Evolutionary conservation across 2,797 vertebrate species (phyloP).

Genomic region (Cynopterus sphinx): DNA sequence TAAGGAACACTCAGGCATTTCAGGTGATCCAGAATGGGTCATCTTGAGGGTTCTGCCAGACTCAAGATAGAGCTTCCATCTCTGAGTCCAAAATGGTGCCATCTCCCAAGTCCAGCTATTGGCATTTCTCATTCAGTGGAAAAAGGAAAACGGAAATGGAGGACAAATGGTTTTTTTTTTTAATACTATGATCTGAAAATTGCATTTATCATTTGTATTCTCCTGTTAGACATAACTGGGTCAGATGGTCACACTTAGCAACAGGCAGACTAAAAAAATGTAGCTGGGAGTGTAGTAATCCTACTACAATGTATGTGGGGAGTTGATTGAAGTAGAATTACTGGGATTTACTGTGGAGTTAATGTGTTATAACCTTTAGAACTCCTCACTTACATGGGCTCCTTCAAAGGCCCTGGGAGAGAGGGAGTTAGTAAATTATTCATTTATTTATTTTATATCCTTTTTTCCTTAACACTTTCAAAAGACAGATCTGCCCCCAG

Average conservation of each 20-base stretch:
- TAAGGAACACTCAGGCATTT: background rate
- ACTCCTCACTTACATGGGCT: accelerated
- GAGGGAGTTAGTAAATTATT: background rate
- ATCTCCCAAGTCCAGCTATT: background rate
- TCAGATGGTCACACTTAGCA: background rate
- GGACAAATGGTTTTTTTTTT: background rate
- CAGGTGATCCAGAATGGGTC: background rate
- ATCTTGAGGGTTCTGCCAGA: background rate
- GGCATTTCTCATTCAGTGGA: background rate
- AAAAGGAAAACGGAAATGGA: background rate
- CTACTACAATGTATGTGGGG: background rate
- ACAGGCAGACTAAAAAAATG: background rate
- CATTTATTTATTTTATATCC: background rate
- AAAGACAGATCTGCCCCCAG: background rate
- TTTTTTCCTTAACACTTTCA: background rate
- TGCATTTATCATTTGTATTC: background rate
- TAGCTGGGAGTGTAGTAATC: background rate
- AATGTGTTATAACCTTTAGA: background rate
- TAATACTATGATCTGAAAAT: background rate
- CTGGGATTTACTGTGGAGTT: background rate
- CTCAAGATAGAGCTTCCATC: background rate
- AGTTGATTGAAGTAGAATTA: background rate
- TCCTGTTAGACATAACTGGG: background rate
- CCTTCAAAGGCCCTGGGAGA: background rate
- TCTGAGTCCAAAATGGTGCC: background rate